Percentiles rank a stretch among this genome's conserved stretches.
Conservation (phyloP, 1,140 invertebrate genomes). For the Zaprionus nigranus region DNA sequence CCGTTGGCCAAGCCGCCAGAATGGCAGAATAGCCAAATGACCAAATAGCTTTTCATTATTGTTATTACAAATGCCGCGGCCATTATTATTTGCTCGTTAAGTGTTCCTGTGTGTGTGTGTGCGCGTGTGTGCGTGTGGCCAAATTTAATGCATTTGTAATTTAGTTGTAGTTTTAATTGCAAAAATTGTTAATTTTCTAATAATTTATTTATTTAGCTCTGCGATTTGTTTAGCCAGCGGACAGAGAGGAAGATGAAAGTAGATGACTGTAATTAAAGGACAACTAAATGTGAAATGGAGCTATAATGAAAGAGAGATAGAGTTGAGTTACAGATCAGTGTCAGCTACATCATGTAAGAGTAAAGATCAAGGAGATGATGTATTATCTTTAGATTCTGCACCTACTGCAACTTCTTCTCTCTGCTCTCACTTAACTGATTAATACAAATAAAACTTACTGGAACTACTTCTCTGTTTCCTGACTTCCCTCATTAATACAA, state of each 20-base stretch:
- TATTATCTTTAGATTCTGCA: too few relatives aligned
- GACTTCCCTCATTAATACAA: neutral
- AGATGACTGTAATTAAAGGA: neutral
- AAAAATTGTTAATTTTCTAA: conserved; percentile 79
- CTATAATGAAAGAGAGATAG: neutral
- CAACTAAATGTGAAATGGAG: neutral
- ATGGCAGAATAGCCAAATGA: conserved; percentile 62
- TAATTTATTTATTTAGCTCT: conserved; percentile 69
- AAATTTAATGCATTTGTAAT: conserved; percentile 79
- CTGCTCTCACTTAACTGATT: too few relatives aligned
- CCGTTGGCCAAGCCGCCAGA: conserved; percentile 48
- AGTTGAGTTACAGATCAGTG: neutral
- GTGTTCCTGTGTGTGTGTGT: neutral
- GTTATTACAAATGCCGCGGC: conserved; percentile 80
- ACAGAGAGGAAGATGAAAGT: neutral
- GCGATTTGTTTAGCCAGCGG: conserved; percentile 12
- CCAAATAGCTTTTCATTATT: conserved; percentile 82
- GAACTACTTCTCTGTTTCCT: too few relatives aligned
- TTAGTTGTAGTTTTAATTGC: conserved; percentile 83
- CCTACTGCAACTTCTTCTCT: too few relatives aligned
- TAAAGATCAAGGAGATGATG: too few relatives aligned
- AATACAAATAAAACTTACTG: too few relatives aligned
- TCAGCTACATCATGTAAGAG: too few relatives aligned
- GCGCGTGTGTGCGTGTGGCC: neutral
- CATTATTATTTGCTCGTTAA: conserved; percentile 82